phyloP scores from a whole-genome alignment of 2,113 vertebrate genomes.

The Eira barbara region DNA sequence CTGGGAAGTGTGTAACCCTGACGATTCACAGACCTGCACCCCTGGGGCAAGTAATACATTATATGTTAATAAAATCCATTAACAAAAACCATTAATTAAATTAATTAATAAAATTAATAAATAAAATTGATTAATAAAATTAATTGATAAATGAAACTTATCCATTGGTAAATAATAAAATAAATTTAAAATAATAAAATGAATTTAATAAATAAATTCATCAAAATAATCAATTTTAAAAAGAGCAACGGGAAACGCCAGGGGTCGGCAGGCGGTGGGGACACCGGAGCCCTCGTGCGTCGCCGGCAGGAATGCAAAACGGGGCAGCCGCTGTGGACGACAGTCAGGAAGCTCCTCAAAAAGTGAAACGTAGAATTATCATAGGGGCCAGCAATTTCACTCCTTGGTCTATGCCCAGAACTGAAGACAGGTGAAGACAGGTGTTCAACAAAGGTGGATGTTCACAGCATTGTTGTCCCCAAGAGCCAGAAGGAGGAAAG shows the following conservation, averaged over 20 bases:
- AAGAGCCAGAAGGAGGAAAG: neutral
- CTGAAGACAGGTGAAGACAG: neutral
- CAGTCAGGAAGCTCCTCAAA: neutral
- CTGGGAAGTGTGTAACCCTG: too few species aligned
- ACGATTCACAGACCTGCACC: too few species aligned
- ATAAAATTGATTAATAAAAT: too few species aligned
- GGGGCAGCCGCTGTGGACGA: accelerated
- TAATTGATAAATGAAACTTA: too few species aligned
- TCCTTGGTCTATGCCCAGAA: neutral
- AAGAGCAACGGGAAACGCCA: accelerated
- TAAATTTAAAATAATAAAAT: too few species aligned
- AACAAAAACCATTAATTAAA: too few species aligned
- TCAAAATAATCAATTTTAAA: too few species aligned
- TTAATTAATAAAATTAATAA: too few species aligned
- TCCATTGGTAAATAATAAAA: too few species aligned
- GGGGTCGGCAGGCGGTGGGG: accelerated
- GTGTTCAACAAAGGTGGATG: neutral
- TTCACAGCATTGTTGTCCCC: neutral
- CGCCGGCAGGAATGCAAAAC: accelerated
- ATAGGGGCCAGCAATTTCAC: neutral
- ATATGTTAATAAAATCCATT: too few species aligned
- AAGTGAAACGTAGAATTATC: neutral
- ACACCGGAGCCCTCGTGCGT: accelerated
- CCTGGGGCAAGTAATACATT: too few species aligned
- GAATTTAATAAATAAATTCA: too few species aligned